These are phyloP conservation scores for Brachyalestes nurse DNA, from an alignment of 2,797 vertebrate genomes.

Conservation along the genomic window DNA sequence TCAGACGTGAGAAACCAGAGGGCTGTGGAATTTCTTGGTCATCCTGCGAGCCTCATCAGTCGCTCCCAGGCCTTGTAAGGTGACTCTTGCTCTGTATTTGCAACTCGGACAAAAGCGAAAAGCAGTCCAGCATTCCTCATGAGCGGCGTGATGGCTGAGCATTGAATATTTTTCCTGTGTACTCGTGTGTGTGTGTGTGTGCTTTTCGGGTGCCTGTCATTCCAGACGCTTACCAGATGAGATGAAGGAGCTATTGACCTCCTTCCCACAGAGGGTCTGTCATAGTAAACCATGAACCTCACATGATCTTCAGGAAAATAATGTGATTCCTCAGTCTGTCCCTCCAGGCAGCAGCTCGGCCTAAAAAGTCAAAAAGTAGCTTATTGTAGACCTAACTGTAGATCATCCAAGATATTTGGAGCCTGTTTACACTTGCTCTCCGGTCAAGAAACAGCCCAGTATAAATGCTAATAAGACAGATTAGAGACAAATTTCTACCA, in stretches of 20 bases:
- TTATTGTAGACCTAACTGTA: too few species aligned
- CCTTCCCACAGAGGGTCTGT: not conserved
- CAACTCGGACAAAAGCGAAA: conserved; percentile 64
- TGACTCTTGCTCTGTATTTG: conserved; percentile 69
- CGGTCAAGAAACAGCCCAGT: not conserved
- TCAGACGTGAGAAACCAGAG: conserved; percentile 54
- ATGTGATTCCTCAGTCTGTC: not conserved
- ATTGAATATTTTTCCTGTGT: conserved; percentile 51
- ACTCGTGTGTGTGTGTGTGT: conserved; percentile 50
- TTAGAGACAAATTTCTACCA: not conserved
- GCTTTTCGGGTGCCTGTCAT: conserved; percentile 53
- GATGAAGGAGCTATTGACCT: not conserved
- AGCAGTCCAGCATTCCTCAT: conserved; percentile 45
- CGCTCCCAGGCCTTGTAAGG: conserved; percentile 77
- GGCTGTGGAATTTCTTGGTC: conserved; percentile 59
- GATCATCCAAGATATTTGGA: not conserved
- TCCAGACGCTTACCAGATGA: conserved; percentile 28
- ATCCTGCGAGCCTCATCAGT: conserved; percentile 52
- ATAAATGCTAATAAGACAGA: not conserved
- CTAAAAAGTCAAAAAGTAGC: too few species aligned
- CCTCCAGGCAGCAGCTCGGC: not conserved
- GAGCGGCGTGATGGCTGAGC: conserved; percentile 48
- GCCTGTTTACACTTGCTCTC: not conserved
- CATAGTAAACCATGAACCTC: not conserved
- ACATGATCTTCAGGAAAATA: not conserved